These are phyloP conservation scores for Plotosus lineatus DNA, from an alignment of 2,113 vertebrate genomes.

Conservation along the genomic window DNA sequence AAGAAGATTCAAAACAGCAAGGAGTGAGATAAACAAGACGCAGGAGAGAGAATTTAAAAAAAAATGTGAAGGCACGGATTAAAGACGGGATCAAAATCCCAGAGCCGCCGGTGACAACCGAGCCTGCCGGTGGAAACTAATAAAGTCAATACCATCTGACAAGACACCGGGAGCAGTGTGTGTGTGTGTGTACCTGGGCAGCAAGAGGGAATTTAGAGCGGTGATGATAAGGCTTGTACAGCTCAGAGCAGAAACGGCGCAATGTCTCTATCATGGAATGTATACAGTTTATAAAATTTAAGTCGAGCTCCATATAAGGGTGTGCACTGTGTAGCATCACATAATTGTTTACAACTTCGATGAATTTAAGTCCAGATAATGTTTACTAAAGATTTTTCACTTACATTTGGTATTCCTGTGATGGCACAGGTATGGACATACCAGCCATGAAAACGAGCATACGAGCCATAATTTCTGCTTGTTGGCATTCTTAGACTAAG, in stretches of 20 bases:
- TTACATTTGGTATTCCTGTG: no score
- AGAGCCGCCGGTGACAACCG: conserved; percentile 33
- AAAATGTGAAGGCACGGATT: conserved; percentile 38
- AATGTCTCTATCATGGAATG: background rate
- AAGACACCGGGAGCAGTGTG: conserved; percentile 39
- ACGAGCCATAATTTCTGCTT: no score
- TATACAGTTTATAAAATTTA: background rate
- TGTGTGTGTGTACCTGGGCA: conserved; percentile 14
- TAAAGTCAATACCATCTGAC: conserved; percentile 51
- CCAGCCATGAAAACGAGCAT: no score
- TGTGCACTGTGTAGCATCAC: no score
- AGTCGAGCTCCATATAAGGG: no score
- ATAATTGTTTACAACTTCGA: no score
- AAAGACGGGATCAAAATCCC: conserved; percentile 46
- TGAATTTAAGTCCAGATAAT: no score
- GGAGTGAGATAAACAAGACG: conserved; percentile 11
- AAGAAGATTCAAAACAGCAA: background rate
- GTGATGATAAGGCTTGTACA: background rate
- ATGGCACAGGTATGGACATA: no score
- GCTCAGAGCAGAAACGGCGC: background rate
- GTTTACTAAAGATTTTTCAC: no score
- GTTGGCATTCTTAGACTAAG: no score
- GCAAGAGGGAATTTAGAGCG: background rate
- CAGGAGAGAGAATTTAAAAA: conserved; percentile 39
- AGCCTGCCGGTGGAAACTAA: conserved; percentile 49